Evolutionary conservation across 2,797 vertebrate genomes (phyloP).

Genomic region (Mycteria americana): DNA sequence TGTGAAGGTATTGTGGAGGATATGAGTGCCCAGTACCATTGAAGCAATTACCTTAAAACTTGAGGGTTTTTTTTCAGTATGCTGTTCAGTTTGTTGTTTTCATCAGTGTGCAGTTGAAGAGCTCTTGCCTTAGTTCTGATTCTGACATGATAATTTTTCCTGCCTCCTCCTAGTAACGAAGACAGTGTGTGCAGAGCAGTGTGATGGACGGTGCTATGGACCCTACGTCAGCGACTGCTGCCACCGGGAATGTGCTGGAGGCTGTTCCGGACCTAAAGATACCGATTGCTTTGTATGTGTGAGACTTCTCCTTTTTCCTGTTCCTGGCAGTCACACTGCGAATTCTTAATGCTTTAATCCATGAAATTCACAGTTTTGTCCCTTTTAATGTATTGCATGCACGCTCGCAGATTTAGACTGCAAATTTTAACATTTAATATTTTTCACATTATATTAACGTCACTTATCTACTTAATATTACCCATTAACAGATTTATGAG

Average conservation of each 20-base stretch:
- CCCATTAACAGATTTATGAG: conserved; percentile 48
- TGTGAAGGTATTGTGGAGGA: neutral
- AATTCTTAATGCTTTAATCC: neutral
- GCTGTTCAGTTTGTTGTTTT: fast-evolving
- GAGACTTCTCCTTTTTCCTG: neutral
- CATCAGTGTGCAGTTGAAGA: neutral
- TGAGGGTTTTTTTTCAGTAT: fast-evolving
- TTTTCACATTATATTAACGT: conserved; percentile 31
- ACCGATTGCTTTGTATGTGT: conserved; percentile 89
- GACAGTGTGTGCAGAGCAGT: conserved; percentile 96
- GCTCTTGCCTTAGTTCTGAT: neutral
- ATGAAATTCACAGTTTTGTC: neutral
- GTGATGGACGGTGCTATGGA: conserved; percentile 94
- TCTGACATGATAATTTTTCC: neutral
- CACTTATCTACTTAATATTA: conserved; percentile 44
- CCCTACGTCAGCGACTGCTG: conserved; percentile 97
- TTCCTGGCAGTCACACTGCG: neutral
- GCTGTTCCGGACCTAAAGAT: conserved; percentile 94
- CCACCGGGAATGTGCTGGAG: conserved; percentile 94
- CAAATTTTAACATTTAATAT: conserved; percentile 21
- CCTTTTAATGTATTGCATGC: neutral
- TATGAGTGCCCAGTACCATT: neutral
- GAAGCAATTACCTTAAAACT: neutral
- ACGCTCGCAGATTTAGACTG: neutral
- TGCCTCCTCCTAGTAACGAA: conserved; percentile 84